These are phyloP conservation scores for Megaleporinus macrocephalus DNA, from an alignment of 2,113 vertebrate species.

Conservation along the genomic window DNA sequence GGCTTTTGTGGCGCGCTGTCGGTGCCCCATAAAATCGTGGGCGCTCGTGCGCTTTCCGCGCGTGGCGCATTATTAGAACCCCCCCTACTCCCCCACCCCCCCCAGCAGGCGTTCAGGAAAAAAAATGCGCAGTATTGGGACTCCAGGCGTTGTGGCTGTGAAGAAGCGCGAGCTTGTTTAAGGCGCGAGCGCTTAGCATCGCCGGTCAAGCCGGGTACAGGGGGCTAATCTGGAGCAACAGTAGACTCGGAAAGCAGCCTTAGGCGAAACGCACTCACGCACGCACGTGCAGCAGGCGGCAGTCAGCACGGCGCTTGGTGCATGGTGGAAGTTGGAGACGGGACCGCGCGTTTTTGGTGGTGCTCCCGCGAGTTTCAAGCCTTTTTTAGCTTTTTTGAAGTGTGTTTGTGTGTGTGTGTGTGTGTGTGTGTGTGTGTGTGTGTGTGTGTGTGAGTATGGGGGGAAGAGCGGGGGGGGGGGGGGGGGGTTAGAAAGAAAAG, in stretches of 20 bases:
- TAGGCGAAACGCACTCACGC: not conserved
- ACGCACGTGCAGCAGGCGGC: not conserved
- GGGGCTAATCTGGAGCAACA: constrained; percentile 25
- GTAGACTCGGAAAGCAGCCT: not conserved
- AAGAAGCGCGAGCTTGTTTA: too few relatives aligned
- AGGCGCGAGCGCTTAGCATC: too few relatives aligned
- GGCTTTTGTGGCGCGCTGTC: not conserved
- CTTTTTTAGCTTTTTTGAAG: too few relatives aligned
- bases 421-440: too few relatives aligned
- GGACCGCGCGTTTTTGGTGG: not conserved
- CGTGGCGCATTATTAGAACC: not conserved
- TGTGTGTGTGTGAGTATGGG: too few relatives aligned
- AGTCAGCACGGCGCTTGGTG: not conserved
- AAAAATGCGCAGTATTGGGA: not conserved
- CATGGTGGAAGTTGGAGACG: not conserved
- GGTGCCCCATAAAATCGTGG: not conserved
- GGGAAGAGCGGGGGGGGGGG: too few relatives aligned
- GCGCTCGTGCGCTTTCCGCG: not conserved
- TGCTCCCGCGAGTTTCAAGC: too few relatives aligned
- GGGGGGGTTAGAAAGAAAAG: too few relatives aligned
- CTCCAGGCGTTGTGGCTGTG: not conserved
- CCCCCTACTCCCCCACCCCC: too few relatives aligned
- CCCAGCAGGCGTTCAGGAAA: not conserved
- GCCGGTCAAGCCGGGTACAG: not conserved
- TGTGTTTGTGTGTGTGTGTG: too few relatives aligned